Evolutionary conservation across 2,113 vertebrate species (phyloP).

Genomic region (Bambusicola thoracicus): DNA sequence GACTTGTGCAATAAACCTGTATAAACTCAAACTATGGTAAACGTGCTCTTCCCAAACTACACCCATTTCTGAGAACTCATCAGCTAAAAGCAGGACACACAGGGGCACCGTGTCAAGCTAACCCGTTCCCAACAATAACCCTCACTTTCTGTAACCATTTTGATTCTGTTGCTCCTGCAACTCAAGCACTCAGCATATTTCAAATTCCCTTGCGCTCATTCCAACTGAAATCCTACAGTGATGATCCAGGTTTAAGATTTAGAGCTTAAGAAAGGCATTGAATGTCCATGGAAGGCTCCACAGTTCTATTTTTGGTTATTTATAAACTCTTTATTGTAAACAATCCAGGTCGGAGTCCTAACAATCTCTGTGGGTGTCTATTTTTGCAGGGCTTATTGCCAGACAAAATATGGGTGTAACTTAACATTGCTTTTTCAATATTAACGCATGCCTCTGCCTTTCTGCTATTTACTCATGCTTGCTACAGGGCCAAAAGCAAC

Average conservation of each 20-base stretch:
- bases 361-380: neutral
- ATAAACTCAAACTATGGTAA: neutral
- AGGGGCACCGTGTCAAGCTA: neutral
- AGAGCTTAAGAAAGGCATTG: neutral
- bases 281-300: neutral
- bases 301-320: neutral
- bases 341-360: neutral
- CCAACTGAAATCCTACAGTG: neutral
- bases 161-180: neutral
- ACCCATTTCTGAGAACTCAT: neutral
- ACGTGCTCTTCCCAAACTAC: neutral
- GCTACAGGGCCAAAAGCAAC: neutral
- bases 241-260: neutral
- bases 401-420: neutral
- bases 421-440: neutral
- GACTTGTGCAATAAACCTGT: neutral
- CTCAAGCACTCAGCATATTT: neutral
- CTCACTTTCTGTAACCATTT: neutral
- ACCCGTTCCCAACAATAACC: neutral
- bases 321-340: constrained; percentile 1
- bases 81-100: neutral
- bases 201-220: neutral
- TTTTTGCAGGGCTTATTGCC: neutral
- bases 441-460: neutral
- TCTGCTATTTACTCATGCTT: neutral